Base-by-base conservation (phyloP, 2,113 vertebrate genomes). In the Vanacampus margaritifer region DNA sequence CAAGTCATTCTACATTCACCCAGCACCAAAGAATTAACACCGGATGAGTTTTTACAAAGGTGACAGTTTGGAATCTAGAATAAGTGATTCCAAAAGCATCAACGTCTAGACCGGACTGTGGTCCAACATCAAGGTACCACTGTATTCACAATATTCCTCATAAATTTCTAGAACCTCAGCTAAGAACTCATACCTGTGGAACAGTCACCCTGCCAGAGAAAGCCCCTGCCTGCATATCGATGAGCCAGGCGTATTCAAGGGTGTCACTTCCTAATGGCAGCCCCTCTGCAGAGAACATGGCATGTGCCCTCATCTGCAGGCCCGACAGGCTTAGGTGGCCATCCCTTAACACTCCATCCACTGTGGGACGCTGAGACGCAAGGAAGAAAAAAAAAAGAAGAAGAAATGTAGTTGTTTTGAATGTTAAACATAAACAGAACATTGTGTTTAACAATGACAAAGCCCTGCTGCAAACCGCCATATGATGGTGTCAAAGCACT, bases 281-380 rank as follows among this genome's bases (percentile, higher is more conserved):
- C 11, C 96, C 96, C 82, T 99, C 94, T 0, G 93, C 94, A 0
- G 97, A 99, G 78, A 99, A 99, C 97, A 99, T 98, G 43, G 97
- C 97, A 0, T 99, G 96, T 23, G 97, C 97, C 5, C 97, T 92
- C 87, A 99, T 88, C 91, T 99, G 97, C 74, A 99, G 90, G 21
- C 97, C 96, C 0, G 97, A 96, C 73, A 99, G 90, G 84, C 89
- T 97, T 72, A 99, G 91, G 84, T 99, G 95, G 17, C 97, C 97
- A 48, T 99, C 96, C 72, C 95, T 89, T 56, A 99, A 90, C 32
- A 94, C 93, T 41, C 94, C 95, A 10, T 98, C 97, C 58, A 92
- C 89, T 2, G 95, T 83, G 0, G 96, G 95, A 26, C 97, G 90
- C 96, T 99, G 90, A 58, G 36, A 64, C 65, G 1, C 46, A 41